Conservation (phyloP, 2,797 vertebrate genomes). For the Xenopus petersii region DNA sequence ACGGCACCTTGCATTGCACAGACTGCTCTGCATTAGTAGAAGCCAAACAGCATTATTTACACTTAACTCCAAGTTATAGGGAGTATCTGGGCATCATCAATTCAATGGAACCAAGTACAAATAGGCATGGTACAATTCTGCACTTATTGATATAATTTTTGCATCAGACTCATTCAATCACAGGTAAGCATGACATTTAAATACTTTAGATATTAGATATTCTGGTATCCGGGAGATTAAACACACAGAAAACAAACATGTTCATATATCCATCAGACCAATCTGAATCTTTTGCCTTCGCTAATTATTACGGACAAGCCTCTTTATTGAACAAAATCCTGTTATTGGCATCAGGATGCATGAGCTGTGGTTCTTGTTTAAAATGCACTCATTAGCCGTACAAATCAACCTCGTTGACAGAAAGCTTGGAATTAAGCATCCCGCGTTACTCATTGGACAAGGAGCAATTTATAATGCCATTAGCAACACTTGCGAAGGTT, state of each 20-base stretch:
- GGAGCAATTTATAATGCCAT: constrained; percentile 99
- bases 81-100: too few relatives aligned
- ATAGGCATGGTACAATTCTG: too few relatives aligned
- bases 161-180: too few relatives aligned
- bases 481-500: constrained; percentile 99
- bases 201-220: too few relatives aligned
- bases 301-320: constrained; percentile 99
- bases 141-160: too few relatives aligned
- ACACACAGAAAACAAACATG: constrained; percentile 56
- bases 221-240: background rate
- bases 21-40: too few relatives aligned
- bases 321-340: constrained; percentile 98
- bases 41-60: too few relatives aligned
- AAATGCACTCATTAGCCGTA: constrained; percentile 99
- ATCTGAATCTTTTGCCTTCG: constrained; percentile 84
- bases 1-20: too few relatives aligned
- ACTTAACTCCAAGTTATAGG: too few relatives aligned
- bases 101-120: too few relatives aligned
- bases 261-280: constrained; percentile 69
- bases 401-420: constrained; percentile 99
- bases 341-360: constrained; percentile 98
- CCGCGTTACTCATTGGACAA: constrained; percentile 96
- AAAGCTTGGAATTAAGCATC: constrained; percentile 99
- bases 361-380: constrained; percentile 98
- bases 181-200: too few relatives aligned